A percentile compares a stretch with the other conserved stretches of the same genome.
Evolutionary conservation across 2,797 vertebrate genomes (phyloP).

Genomic region (Hipposideros larvatus): DNA sequence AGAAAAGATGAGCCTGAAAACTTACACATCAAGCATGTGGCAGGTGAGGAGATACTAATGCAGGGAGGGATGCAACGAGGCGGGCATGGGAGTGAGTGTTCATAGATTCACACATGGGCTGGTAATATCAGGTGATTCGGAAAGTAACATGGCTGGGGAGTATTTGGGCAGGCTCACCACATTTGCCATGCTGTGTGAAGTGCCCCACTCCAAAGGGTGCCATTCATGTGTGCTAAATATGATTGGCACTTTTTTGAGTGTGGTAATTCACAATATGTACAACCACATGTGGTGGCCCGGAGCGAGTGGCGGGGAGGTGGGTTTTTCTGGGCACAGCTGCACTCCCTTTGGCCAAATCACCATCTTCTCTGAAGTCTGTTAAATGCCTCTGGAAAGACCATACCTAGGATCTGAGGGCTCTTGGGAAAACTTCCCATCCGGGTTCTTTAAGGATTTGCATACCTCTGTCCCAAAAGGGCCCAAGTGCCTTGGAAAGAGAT

Average conservation of each 20-base stretch:
- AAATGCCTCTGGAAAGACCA: neutral
- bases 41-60: neutral
- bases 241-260: slow-evolving; percentile 60
- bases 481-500: neutral
- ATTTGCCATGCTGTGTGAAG: slow-evolving; percentile 25
- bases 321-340: neutral
- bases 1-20: neutral
- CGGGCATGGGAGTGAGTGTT: neutral
- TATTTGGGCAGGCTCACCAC: neutral
- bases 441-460: neutral
- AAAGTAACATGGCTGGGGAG: neutral
- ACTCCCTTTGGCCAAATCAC: neutral
- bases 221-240: slow-evolving; percentile 13
- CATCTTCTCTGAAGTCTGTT: neutral
- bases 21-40: neutral
- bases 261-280: slow-evolving; percentile 56
- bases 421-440: neutral
- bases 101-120: neutral
- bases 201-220: slow-evolving; percentile 44
- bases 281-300: neutral
- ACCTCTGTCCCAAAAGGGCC: neutral
- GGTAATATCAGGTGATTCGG: neutral
- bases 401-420: neutral
- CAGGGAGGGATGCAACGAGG: neutral
- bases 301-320: accelerated